These are phyloP conservation scores for Catonia carolina DNA, from an alignment of 2,888 invertebrate genomes.

Conservation along the genomic window DNA sequence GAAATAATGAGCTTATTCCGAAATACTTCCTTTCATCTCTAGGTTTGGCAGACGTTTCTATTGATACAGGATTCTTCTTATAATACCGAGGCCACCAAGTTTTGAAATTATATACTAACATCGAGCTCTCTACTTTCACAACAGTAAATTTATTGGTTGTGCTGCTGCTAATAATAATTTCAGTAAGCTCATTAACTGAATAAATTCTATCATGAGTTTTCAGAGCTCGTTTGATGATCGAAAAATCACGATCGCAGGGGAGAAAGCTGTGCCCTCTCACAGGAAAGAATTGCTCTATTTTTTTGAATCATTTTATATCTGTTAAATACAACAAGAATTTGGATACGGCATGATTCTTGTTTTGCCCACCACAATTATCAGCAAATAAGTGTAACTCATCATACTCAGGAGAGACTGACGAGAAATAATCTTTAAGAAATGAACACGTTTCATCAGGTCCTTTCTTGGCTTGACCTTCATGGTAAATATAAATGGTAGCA, in stretches of 20 bases:
- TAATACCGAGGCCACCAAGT: constrained; percentile 24
- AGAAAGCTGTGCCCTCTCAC: constrained; percentile 28
- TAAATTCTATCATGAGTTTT: constrained; percentile 23
- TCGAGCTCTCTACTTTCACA: constrained; percentile 12
- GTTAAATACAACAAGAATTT: no score
- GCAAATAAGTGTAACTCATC: no score
- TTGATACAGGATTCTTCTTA: constrained; percentile 17
- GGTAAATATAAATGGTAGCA: background rate
- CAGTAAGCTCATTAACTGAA: constrained; percentile 9
- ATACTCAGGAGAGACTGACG: no score
- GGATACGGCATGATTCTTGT: no score
- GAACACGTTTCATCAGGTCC: no score
- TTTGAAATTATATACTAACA: constrained; percentile 24
- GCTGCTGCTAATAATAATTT: background rate
- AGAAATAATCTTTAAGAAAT: no score
- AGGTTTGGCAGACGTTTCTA: background rate
- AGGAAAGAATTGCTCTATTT: constrained; percentile 26
- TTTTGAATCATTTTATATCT: constrained; percentile 22
- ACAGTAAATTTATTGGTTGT: constrained; percentile 18
- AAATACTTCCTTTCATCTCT: constrained; percentile 16
- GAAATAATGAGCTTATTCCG: constrained; percentile 19
- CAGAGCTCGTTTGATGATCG: constrained; percentile 22
- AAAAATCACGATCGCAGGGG: constrained; percentile 28
- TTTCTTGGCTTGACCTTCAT: constrained; percentile 25
- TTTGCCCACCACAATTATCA: no score